Evolutionary conservation across 2,888 invertebrate genomes (phyloP).

Genomic region (Dione juno): DNA sequence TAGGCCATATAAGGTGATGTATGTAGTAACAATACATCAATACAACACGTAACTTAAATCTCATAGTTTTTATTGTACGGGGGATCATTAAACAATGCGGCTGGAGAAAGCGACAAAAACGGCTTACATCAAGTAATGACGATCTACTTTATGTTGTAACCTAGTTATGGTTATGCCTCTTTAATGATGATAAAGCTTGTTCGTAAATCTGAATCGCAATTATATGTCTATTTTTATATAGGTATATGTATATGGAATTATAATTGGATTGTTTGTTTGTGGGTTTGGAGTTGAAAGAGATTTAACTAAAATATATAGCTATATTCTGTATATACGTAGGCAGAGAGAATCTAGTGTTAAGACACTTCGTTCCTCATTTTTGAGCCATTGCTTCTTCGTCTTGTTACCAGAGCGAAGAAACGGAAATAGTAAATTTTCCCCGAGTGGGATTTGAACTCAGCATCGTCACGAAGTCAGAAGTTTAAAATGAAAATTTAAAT

Average conservation of each 20-base stretch:
- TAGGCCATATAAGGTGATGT: not conserved
- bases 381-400: too few species aligned
- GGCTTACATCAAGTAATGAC: conserved; percentile 48
- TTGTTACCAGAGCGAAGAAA: too few species aligned
- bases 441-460: too few species aligned
- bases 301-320: not conserved
- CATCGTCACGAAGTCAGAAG: too few species aligned
- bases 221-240: not conserved
- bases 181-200: conserved; percentile 16
- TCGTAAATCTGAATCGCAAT: not conserved
- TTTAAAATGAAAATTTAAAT: too few species aligned
- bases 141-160: conserved; percentile 37
- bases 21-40: conserved; percentile 3
- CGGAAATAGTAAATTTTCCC: too few species aligned
- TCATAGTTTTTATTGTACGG: conserved; percentile 19
- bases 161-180: conserved; percentile 34
- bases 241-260: too few species aligned
- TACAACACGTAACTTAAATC: conserved; percentile 18
- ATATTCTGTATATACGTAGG: not conserved
- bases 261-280: too few species aligned
- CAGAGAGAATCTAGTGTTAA: not conserved
- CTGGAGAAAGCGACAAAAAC: conserved; percentile 51
- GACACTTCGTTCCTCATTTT: too few species aligned
- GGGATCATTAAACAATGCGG: conserved; percentile 45
- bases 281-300: not conserved